Percentiles rank a stretch among this genome's conserved stretches.
Evolutionary conservation across 2,888 invertebrate genomes (phyloP).

Genomic region (Ectobius pallidus): DNA sequence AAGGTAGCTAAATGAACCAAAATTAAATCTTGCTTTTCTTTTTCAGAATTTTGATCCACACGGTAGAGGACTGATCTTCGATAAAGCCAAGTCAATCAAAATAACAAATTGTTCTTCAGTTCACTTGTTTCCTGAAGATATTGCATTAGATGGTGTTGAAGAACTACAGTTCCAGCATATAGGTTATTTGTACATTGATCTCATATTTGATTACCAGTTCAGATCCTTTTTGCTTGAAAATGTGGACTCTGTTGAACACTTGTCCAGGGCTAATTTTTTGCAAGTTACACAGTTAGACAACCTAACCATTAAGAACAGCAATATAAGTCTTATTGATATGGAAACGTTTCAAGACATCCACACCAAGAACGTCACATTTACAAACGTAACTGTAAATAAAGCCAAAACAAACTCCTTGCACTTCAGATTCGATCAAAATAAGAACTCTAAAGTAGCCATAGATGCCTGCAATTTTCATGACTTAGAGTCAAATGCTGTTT

Average conservation of each 20-base stretch:
- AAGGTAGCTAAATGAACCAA: too few species aligned
- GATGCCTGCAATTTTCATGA: not conserved
- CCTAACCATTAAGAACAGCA: conserved; percentile 5
- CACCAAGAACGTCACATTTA: not conserved
- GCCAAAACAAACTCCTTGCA: not conserved
- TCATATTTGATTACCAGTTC: not conserved
- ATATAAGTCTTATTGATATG: not conserved
- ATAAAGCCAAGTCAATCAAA: not conserved
- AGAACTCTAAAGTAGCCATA: not conserved
- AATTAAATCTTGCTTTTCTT: too few species aligned
- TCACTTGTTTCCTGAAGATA: not conserved
- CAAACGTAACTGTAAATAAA: not conserved
- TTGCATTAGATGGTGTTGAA: not conserved
- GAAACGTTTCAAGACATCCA: not conserved
- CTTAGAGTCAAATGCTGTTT: not conserved
- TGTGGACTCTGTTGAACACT: not conserved
- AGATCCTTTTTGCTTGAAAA: not conserved
- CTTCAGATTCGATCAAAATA: not conserved
- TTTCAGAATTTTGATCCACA: too few species aligned
- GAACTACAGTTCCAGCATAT: not conserved
- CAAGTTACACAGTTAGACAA: not conserved
- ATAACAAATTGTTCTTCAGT: not conserved
- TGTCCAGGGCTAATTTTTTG: not conserved
- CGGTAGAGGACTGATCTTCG: too few species aligned
- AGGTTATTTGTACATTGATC: not conserved